Evolutionary conservation across 2,797 vertebrate species (phyloP), one percentile per base, ranked within the genome.

Genomic region (Tamandua tetradactyla): DNA sequence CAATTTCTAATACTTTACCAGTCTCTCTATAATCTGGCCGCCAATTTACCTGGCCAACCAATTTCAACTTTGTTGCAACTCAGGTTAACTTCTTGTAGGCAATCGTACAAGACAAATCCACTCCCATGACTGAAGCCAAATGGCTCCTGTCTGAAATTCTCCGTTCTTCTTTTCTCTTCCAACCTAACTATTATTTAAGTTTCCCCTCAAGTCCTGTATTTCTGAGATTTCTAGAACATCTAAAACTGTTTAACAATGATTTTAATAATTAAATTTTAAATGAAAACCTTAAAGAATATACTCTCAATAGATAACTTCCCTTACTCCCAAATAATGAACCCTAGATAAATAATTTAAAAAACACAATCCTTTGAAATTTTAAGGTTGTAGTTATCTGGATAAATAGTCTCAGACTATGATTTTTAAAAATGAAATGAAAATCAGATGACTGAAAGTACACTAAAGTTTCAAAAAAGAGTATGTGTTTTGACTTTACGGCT

Each of bases 261-360:
- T 82, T 83, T 74, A 76, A 78, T 72, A 80, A 74, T 76, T 84
- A 61, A 47, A 91, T 20, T 89, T 87, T 85, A 69, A 62, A 82
- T 2, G 0, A 71, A 42, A 17, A 2, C 32, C 27, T 37, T 78
- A 3, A 55, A 7, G 5, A 72, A 23, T n/a, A 15, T 35, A 20
- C 23, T n/a, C 72, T 93, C 90, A 90, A 92, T 81, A 96, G 44
- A 52, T 7, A 95, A 71, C 18, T 4, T 72, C 20, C 13, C 13
- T 27, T 10, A 4, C 20, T 18, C 66, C 30, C 86, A 92, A 76
- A 91, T 42, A 59, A 55, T 68, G 47, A 83, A 68, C 1, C 40
- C n/a, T 42, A 68, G 17, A 83, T 42, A 23, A 87, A 81, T 7
- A 87, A 55, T 49, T 84, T 66, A n/a, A n/a, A 93, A 94, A 57